A percentile compares a stretch with the other conserved stretches of the same genome.
Evolutionary conservation across 2,113 vertebrate species (phyloP).

Genomic region (Chloroceryle aenea): DNA sequence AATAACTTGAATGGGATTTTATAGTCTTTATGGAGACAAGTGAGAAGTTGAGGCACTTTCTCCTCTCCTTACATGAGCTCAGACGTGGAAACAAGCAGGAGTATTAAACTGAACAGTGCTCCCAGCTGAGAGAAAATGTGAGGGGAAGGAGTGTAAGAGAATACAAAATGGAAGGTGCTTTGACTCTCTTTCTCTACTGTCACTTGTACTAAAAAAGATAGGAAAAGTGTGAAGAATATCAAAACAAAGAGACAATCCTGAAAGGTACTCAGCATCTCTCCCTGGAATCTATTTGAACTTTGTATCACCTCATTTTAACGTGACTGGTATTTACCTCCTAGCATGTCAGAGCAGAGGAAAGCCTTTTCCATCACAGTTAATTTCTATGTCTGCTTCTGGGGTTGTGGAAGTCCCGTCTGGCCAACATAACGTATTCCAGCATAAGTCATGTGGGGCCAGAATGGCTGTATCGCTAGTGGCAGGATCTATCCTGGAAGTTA

Average conservation of each 20-base stretch:
- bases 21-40: background rate
- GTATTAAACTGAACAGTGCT: background rate
- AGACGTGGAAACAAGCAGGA: background rate
- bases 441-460: background rate
- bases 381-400: background rate
- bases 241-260: background rate
- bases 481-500: background rate
- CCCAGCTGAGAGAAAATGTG: background rate
- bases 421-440: background rate
- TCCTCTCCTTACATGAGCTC: background rate
- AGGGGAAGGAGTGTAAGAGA: background rate
- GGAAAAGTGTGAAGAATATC: background rate
- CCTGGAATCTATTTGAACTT: background rate
- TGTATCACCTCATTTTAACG: background rate
- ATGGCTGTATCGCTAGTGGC: rapidly evolving
- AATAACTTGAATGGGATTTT: background rate
- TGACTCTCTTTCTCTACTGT: background rate
- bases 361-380: background rate
- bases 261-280: background rate
- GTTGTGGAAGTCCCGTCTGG: background rate
- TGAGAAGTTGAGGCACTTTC: background rate
- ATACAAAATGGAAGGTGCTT: background rate
- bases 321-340: background rate
- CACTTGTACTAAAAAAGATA: background rate
- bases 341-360: background rate